These are phyloP conservation scores for Aegithalos caudatus DNA, from an alignment of 2,113 vertebrate genomes.

Conservation along the genomic window DNA sequence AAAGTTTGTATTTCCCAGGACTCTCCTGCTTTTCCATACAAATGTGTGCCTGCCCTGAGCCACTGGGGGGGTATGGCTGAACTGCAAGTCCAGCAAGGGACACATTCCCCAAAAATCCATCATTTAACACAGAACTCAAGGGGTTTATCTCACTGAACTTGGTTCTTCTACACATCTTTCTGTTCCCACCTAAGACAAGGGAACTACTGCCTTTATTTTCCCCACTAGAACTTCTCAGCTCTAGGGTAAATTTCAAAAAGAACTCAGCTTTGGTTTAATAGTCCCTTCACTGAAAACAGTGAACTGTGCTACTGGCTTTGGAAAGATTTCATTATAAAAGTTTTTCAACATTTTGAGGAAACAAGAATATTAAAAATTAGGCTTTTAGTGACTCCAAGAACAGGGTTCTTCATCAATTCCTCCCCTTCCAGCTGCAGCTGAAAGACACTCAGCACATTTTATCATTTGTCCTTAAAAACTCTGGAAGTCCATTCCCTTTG, in stretches of 20 bases:
- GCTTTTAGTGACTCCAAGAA: not conserved
- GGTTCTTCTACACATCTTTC: not conserved
- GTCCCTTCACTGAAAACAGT: not conserved
- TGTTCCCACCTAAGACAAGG: not conserved
- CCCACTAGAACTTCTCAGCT: not conserved
- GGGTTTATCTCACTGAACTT: not conserved
- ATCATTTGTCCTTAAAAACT: not conserved
- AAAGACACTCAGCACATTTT: not conserved
- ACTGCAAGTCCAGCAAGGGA: not conserved
- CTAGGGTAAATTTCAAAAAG: not conserved
- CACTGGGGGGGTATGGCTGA: not conserved
- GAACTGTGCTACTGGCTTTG: not conserved
- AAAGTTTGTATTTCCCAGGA: slow-evolving; percentile 30
- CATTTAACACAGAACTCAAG: not conserved
- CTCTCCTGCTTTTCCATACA: not conserved
- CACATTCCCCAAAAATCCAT: not conserved
- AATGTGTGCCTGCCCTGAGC: not conserved
- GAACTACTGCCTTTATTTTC: not conserved
- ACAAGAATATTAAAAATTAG: not conserved
- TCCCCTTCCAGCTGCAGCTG: not conserved
- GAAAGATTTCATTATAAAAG: not conserved
- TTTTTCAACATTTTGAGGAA: not conserved
- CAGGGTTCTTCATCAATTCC: not conserved
- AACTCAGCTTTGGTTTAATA: not conserved
- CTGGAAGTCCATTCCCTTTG: not conserved